Evolutionary conservation across 2,113 vertebrate genomes (phyloP), one percentile per base, ranked within the genome.

Genomic region (Pimephales promelas): DNA sequence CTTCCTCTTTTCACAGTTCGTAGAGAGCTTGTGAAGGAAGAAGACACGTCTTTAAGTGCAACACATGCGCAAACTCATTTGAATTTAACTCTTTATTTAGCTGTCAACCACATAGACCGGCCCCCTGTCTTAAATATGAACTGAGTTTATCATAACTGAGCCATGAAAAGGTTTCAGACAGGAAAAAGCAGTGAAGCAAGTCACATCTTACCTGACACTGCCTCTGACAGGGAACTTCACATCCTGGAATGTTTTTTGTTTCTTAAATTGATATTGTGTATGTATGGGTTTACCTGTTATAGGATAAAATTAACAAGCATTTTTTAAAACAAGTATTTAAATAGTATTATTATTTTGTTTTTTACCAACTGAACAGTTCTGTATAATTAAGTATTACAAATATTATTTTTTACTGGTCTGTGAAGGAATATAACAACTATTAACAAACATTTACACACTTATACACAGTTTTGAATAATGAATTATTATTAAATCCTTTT

Each of bases 111-210:
- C 68, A 49, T 20, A 52, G 8, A 8, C 24, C 4, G 6, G 72
- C 75, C 71, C 3, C 24, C 20, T 20, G 79, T 7, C 54, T 49
- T 78, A 14, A 83, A 52, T 54, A 34, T 49, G 49, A 43, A 9
- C 57, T 20, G 22, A 31, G 28, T 13, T 36, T 22, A 59, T 26
- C 56, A 78, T 36, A 43, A 78, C n/a, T 31, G 74, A 57, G 20
- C 52, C 36, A 71, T n/a, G 52, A 57, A 74, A 73, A 76, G 49
- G 18, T n/a, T 76, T 54, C n/a, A 22, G 73, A 56, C 73, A 56
- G 66, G 73, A n/a, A 26, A 24, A 77, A 20, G 22, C 49, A 71
- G 18, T 10, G 64, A 59, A 59, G 57, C 57, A 0, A 0, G 1
- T 24, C 57, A 5, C 34, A 20, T 73, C 43, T 49, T 28, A 73